Evolutionary conservation across 2,113 vertebrate species (phyloP).

Genomic region (Aepyceros melampus): DNA sequence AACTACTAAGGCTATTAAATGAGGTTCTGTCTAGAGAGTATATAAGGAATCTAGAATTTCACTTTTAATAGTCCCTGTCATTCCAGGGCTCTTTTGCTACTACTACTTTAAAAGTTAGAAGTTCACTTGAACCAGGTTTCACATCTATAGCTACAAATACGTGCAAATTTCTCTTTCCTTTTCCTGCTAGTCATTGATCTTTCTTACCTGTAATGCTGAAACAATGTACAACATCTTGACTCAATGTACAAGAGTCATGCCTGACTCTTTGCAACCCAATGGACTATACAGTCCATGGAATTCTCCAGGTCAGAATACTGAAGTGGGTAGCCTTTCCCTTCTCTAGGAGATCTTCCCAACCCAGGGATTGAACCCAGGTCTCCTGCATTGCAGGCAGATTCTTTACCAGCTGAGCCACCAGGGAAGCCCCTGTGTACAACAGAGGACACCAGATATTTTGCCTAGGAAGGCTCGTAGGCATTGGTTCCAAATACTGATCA

Average conservation of each 20-base stretch:
- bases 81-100: background rate
- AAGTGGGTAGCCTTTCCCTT: background rate
- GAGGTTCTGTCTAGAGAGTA: background rate
- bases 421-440: background rate
- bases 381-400: background rate
- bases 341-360: background rate
- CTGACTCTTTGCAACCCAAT: background rate
- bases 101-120: background rate
- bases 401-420: background rate
- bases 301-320: background rate
- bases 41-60: background rate
- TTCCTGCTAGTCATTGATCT: background rate
- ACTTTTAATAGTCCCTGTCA: background rate
- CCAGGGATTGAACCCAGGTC: background rate
- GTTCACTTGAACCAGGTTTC: background rate
- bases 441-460: background rate
- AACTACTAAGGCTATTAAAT: background rate
- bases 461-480: background rate
- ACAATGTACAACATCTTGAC: background rate
- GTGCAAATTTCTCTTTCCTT: background rate
- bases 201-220: background rate
- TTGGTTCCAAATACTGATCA: background rate
- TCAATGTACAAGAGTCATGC: background rate
- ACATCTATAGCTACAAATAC: background rate
- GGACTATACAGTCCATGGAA: background rate